A percentile compares a stretch with the other conserved stretches of the same genome.
Conservation (phyloP, 1,140 invertebrate species). For the Drosophila eugracilis region DNA sequence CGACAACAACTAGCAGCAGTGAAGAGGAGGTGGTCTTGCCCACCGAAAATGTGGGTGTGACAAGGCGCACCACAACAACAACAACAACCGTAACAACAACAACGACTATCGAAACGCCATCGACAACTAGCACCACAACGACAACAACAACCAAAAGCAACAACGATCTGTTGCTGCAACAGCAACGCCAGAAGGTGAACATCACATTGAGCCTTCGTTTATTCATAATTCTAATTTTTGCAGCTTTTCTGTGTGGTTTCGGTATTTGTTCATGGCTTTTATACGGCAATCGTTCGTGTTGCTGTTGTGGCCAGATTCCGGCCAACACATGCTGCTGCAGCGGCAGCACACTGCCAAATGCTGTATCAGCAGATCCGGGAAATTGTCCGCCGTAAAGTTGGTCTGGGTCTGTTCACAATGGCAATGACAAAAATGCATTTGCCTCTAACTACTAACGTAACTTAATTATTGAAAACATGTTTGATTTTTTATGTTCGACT, state of each 20-base stretch:
- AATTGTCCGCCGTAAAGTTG: slow-evolving; percentile 55
- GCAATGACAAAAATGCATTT: slow-evolving; percentile 17
- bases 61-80: slow-evolving; percentile 53
- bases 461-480: slow-evolving; percentile 22
- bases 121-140: slow-evolving; percentile 56
- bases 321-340: slow-evolving; percentile 31
- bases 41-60: slow-evolving; percentile 23
- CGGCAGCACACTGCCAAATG: slow-evolving; percentile 22
- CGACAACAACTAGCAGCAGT: slow-evolving; percentile 39
- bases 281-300: slow-evolving; percentile 62
- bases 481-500: slow-evolving; percentile 37
- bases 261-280: slow-evolving; percentile 85
- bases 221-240: slow-evolving; percentile 83
- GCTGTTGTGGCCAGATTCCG: slow-evolving; percentile 50
- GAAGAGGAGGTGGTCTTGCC: slow-evolving; percentile 14
- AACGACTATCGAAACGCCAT: slow-evolving; percentile 52
- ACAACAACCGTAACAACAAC: slow-evolving; percentile 65
- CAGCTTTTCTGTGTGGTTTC: slow-evolving; percentile 85
- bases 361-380: slow-evolving; percentile 24
- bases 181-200: slow-evolving; percentile 83
- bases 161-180: slow-evolving; percentile 60
- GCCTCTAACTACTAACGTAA: slow-evolving; percentile 53
- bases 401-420: slow-evolving; percentile 34
- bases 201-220: slow-evolving; percentile 84
- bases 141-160: slow-evolving; percentile 64